Percentiles rank a stretch among this genome's conserved stretches.
Evolutionary conservation across 1,140 invertebrate genomes (phyloP).

Genomic region (Drosophila sp.): DNA sequence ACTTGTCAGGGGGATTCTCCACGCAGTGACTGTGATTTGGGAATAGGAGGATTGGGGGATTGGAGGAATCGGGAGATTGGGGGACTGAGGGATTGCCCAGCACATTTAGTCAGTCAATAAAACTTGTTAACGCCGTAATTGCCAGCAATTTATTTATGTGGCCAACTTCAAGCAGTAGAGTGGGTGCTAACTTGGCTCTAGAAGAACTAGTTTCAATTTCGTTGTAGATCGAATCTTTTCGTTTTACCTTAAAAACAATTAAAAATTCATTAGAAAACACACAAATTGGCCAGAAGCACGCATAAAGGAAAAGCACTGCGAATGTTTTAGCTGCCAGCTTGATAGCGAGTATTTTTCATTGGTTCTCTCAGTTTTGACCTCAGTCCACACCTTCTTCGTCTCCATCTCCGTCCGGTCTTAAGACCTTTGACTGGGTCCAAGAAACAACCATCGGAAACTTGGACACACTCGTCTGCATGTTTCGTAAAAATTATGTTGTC

Average conservation of each 20-base stretch:
- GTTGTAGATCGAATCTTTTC: constrained; percentile 60
- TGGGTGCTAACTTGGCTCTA: constrained; percentile 8
- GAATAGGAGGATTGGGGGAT: neutral
- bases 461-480: constrained; percentile 51
- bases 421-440: constrained; percentile 16
- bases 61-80: constrained; percentile 4
- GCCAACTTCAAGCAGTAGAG: constrained; percentile 26
- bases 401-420: constrained; percentile 1
- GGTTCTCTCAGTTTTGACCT: constrained; percentile 26
- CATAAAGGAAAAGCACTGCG: constrained; percentile 31
- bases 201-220: constrained; percentile 53
- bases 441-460: constrained; percentile 8
- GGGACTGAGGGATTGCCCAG: constrained; percentile 13
- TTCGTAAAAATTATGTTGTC: constrained; percentile 74
- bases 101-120: constrained; percentile 83
- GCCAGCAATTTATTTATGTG: constrained; percentile 79
- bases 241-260: constrained; percentile 67
- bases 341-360: constrained; percentile 69
- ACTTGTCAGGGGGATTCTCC: constrained; percentile 11
- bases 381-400: neutral
- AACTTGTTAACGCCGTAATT: constrained; percentile 82
- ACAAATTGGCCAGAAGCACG: constrained; percentile 64
- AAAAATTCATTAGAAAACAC: constrained; percentile 77
- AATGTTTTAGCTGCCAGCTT: constrained; percentile 47
- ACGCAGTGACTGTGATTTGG: constrained; percentile 7